These are phyloP conservation scores for Danaus melanippus DNA, from an alignment of 1,140 invertebrate species.

Conservation along the genomic window DNA sequence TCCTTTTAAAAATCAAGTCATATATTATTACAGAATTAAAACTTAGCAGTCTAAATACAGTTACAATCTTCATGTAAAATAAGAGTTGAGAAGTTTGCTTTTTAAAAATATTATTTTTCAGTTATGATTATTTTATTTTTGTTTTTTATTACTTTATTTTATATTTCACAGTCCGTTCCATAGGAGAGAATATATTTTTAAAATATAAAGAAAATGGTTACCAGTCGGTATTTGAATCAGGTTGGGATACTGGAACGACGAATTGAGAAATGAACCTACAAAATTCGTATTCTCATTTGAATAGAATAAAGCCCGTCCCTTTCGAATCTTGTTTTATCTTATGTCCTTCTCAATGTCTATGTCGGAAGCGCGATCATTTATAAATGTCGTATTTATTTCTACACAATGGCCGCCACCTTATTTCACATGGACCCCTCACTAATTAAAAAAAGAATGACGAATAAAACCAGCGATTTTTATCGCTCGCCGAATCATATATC, in stretches of 20 bases:
- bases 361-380: slow-evolving; percentile 55
- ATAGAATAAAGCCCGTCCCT: slow-evolving; percentile 42
- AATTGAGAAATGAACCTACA: slow-evolving; percentile 29
- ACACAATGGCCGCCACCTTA: slow-evolving; percentile 61
- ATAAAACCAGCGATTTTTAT: slow-evolving; percentile 70
- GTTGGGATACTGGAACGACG: slow-evolving; percentile 6
- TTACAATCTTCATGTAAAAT: no score
- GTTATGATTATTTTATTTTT: no score
- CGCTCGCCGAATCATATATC: slow-evolving; percentile 62
- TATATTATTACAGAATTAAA: no score
- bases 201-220: neutral
- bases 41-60: no score
- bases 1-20: no score
- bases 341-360: slow-evolving; percentile 53
- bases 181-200: no score
- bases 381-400: slow-evolving; percentile 59
- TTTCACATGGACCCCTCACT: slow-evolving; percentile 66
- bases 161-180: no score
- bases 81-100: no score
- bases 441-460: slow-evolving; percentile 69
- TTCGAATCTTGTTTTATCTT: slow-evolving; percentile 44
- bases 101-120: no score
- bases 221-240: slow-evolving; percentile 4
- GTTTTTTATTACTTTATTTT: no score
- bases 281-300: slow-evolving; percentile 40